Base-by-base conservation (phyloP, 2,113 vertebrate genomes). In the Panthera tigris region DNA sequence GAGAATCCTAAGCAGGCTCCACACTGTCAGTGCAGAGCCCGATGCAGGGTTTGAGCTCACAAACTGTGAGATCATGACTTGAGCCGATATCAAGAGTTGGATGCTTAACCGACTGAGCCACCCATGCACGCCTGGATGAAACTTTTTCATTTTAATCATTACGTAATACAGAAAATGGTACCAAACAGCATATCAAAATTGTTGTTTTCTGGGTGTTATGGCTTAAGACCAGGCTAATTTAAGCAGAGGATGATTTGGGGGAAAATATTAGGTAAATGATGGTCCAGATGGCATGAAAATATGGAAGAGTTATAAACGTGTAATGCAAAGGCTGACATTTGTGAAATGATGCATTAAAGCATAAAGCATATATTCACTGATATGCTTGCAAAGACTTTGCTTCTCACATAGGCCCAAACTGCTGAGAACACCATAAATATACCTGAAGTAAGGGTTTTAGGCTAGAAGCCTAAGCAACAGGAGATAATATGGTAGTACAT, bases 61-160 rank as follows among this genome's bases (percentile, higher is more conserved):
- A 3, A 61, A 18, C 57, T 61, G 57, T 61, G 57, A 23, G 57
- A 18, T 61, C 57, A 61, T 61, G 57, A 23, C 57, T 21, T 21
- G 57, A 61, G 57, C 57, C 3, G 1, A 61, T 9, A 61, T 61
- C 57, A 61, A 23, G 57, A 61, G 21, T 61, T 61, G 57, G 57
- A 61, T 61, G 57, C 57, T 23, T 61, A 61, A 23, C 19, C 21
- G 8, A 19, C 57, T 61, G 57, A 61, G 57, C 57, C 57, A 61
- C 21, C 57, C 57, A 23, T 21, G 57, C 2, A 3, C 0, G 19
- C 57, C 57, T 94, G 27, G n/a, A 66, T 91, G 27, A 83, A 68
- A n/a, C 41, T 93, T 76, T 95, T 92, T 89, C 18, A 79, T 91
- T 91, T 97, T 88, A 95, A 88, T 81, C 25, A 95, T 41, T 91